phyloP scores from a whole-genome alignment of 1,140 invertebrate genomes.

The Musca vetustissima region DNA sequence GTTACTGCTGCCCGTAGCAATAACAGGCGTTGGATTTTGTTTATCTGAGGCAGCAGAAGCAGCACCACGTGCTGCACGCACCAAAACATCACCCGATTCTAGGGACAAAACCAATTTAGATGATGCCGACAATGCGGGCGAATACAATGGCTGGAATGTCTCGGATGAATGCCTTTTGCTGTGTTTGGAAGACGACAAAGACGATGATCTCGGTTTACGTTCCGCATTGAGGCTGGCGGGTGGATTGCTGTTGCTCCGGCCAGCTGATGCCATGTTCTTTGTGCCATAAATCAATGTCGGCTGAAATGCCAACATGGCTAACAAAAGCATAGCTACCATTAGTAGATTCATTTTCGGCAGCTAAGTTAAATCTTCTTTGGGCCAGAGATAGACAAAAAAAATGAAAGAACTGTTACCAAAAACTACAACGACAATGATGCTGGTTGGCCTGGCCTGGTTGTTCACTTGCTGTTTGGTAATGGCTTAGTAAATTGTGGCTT shows the following conservation, averaged over 20 bases:
- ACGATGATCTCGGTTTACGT: neutral
- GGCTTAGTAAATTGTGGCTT: conserved; percentile 15
- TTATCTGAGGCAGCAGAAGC: neutral
- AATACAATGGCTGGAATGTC: neutral
- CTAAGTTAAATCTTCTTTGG: conserved; percentile 11
- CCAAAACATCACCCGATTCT: conserved; percentile 29
- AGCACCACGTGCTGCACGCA: conserved; percentile 24
- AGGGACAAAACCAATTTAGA: conserved; percentile 27
- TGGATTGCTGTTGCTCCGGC: neutral
- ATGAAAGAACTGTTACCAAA: neutral
- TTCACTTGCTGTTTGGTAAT: too few relatives aligned
- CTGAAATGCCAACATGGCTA: conserved; percentile 29
- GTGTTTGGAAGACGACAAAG: conserved; percentile 6
- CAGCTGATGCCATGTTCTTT: conserved; percentile 21
- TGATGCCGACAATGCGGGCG: conserved; percentile 3
- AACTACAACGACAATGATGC: conserved; percentile 3
- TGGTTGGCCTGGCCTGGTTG: too few relatives aligned
- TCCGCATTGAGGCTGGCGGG: neutral
- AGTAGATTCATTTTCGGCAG: conserved; percentile 29
- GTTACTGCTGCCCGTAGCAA: neutral
- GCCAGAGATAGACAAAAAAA: neutral
- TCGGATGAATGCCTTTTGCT: conserved; percentile 6
- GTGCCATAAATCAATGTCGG: conserved; percentile 37
- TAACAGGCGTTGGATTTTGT: neutral
- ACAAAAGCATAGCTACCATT: conserved; percentile 28